phyloP scores from a whole-genome alignment of 2,888 invertebrate genomes.

The Heterodera filipjevi region DNA sequence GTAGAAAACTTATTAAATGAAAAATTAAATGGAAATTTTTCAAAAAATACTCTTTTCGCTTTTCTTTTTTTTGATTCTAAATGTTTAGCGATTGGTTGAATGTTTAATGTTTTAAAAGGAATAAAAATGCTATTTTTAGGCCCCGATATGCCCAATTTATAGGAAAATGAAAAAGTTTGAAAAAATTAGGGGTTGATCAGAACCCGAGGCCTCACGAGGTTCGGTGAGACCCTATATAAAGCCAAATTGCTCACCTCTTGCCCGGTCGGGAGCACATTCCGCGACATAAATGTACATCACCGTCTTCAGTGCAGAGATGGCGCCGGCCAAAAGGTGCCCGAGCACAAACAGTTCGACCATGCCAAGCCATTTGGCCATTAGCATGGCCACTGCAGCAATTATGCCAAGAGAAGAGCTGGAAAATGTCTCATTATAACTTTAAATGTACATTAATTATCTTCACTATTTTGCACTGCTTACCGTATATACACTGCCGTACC shows the following conservation, averaged over 20 bases:
- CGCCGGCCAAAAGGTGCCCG: slow-evolving; percentile 54
- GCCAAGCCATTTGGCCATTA: slow-evolving; percentile 43
- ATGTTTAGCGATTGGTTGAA: too few relatives aligned
- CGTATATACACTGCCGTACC: slow-evolving; percentile 50
- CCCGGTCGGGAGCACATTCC: slow-evolving; percentile 52
- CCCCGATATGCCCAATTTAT: too few relatives aligned
- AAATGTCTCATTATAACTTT: too few relatives aligned
- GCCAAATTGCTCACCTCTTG: slow-evolving; percentile 45
- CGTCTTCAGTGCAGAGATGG: slow-evolving; percentile 46
- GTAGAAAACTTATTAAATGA: too few relatives aligned
- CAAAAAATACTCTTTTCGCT: too few relatives aligned
- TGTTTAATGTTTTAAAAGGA: too few relatives aligned
- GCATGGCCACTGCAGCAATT: slow-evolving; percentile 47
- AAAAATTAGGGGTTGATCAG: not conserved
- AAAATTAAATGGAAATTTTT: too few relatives aligned
- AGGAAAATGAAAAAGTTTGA: too few relatives aligned
- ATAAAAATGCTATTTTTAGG: too few relatives aligned
- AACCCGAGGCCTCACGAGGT: too few relatives aligned
- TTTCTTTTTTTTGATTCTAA: too few relatives aligned
- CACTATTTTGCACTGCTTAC: slow-evolving; percentile 26
- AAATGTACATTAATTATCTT: slow-evolving; percentile 16
- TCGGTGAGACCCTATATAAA: too few relatives aligned
- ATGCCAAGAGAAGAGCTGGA: slow-evolving; percentile 46
- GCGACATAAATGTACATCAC: slow-evolving; percentile 56
- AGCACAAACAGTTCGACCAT: slow-evolving; percentile 53